Base-by-base conservation (phyloP, 2,113 vertebrate genomes). In the Amphiprion ocellaris region DNA sequence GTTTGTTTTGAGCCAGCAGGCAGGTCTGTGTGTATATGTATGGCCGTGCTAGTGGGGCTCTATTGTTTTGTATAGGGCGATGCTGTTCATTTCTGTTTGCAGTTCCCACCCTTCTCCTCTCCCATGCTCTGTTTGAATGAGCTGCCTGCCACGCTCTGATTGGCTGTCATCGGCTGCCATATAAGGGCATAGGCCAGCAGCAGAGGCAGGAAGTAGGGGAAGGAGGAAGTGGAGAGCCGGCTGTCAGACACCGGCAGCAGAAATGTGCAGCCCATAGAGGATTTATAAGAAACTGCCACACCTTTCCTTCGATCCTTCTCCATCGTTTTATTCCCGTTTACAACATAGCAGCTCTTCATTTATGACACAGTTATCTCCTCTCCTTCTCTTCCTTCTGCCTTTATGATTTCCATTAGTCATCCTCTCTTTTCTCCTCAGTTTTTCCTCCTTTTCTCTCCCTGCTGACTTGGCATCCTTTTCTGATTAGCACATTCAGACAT, bases 151-250 rank as follows among this genome's bases (percentile, higher is more conserved):
- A 66, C 0, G 41, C 4, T 7, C 73, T 21, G 82, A 94, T 92
- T 93, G 93, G 93, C 78, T 84, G 83, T 56, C 0, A 0, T 19
- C 9, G 24, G 87, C 66, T 93, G 87, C 93, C 93, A 92, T 93
- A 92, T 94, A 90, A 91, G 93, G 93, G 30, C 81, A 92, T 67
- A 78, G 91, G 90, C 64, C 77, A 88, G 92, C 90, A 89, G 86
- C 76, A 59, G 79, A 84, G 82, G 63, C 93, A 94, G 93, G 93
- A 94, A 93, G 86, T 85, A 84, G 85, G 64, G 79, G 50, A 74
- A 89, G 79, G 88, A 92, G 92, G 93, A 92, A 93, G 91, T 88
- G 69, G 59, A 83, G 78, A 87, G 83, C 90, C 81, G 82, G 86
- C 67, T 84, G 49, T 62, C 23, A 11, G 61, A 83, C 74, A 83